Evolutionary conservation across 2,888 invertebrate species (phyloP).

Genomic region (Syrphus vitripennis): DNA sequence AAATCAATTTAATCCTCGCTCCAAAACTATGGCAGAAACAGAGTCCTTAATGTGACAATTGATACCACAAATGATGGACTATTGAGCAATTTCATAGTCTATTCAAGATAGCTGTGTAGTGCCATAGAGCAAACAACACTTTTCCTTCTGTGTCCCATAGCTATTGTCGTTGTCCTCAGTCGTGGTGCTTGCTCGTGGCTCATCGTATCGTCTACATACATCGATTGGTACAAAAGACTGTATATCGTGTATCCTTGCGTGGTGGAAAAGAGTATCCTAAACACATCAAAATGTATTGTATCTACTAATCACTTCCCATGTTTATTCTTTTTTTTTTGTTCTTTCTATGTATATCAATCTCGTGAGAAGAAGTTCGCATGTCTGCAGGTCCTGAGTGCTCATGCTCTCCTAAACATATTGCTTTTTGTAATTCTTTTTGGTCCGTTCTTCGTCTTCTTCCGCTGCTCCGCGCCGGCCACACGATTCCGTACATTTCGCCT

Average conservation of each 20-base stretch:
- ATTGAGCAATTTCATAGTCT: conserved; percentile 32
- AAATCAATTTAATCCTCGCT: conserved; percentile 24
- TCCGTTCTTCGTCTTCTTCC: background rate
- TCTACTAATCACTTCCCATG: conserved; percentile 31
- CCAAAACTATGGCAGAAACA: conserved; percentile 3
- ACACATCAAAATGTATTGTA: conserved; percentile 23
- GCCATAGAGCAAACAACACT: conserved; percentile 24
- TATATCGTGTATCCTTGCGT: conserved; percentile 22
- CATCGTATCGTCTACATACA: conserved; percentile 10
- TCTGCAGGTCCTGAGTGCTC: conserved; percentile 20
- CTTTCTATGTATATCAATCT: background rate
- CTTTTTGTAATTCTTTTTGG: background rate
- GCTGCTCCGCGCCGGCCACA: too few relatives aligned
- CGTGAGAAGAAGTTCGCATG: conserved; percentile 50
- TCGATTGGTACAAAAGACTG: conserved; percentile 6
- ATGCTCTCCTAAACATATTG: background rate
- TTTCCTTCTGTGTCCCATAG: background rate
- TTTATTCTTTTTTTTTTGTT: background rate
- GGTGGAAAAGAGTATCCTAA: conserved; percentile 1
- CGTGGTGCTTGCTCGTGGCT: background rate
- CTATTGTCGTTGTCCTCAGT: background rate
- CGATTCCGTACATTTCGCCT: background rate
- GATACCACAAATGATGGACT: conserved; percentile 43
- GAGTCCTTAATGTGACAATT: conserved; percentile 29
- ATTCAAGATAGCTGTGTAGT: conserved; percentile 27